Base-by-base conservation (phyloP, 2,113 vertebrate species). In the Collichthys lucidus region DNA sequence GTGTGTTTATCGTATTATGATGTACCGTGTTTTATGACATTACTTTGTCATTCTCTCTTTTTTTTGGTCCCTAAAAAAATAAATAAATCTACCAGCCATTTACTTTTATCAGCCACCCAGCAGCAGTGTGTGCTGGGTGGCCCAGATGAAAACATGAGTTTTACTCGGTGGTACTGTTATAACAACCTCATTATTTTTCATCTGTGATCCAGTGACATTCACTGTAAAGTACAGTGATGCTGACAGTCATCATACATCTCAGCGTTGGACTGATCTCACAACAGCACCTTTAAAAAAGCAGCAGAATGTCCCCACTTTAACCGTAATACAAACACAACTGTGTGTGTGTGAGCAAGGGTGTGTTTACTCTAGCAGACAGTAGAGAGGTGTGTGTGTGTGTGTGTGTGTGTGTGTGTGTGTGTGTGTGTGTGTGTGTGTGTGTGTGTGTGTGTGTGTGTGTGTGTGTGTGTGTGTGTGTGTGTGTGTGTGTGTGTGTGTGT, bases 311-410 rank as follows among this genome's bases (percentile, higher is more conserved):
- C 70, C 61, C 57, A 47, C 44, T 78, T 47, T 24, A 56, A 59
- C 47, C 56, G 56, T 49, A 46, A 69, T 14, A 52, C n/a, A 44
- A 53, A 47, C 55, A n/a, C 26, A 3, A 11, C 42, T 47, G 57
- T 65, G 56, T 78, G 56, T 78, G 71, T 79, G 62, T 74, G 66
- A 35, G 60, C 0, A 1, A 75, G 71, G 56, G 47, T 71, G 81
- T 77, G 73, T 83, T 84, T 86, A 65, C 75, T 88, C 75, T 31
- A 77, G 78, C 76, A 84, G 83, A 82, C 74, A 77, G 85, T 12
- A 52, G 65, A 76, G 81, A 69, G 71, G 61, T 68, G 52, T n/a
- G 46, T 35, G 66, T 77, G 76, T 73, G 71, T 66, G 65, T 67
- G 65, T 68, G 31, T 78, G 61, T 56, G 67, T 68, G 79, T 57